Evolutionary conservation across 2,888 invertebrate species (phyloP), one percentile per base, ranked within the genome.

Genomic region (Ormyrus rosae): DNA sequence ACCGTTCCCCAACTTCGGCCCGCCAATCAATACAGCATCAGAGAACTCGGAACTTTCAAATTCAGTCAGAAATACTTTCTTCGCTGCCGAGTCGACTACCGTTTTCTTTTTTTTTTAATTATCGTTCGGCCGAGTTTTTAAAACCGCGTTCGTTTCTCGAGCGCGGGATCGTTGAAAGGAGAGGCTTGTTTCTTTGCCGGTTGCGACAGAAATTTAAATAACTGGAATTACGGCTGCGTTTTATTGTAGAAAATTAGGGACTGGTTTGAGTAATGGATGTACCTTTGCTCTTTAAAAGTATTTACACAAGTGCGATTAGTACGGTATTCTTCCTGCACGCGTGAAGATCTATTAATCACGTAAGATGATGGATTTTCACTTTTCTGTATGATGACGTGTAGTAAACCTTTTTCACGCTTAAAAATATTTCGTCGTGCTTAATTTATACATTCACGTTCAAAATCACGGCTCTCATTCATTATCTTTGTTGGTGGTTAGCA

Each of bases 11-110:
- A 86, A 83, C 83, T 81, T 81, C 63, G 70, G 68, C 80, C 34
- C 46, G 82, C 83, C 85, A 85, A 87, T 88, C 87, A 84, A 85
- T 85, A 84, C 83, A 83, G 82, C 82, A 80, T 81, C 81, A 46
- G 75, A 46, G 75, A 61, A 61, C 64, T 48, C 61, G 48, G 13
- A 72, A 76, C 67, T 71, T 72, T 80, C 51, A 65, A 77, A 78
- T 81, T 73, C 65, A 80, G n/a, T 63, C 46, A n/a, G 34, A 13
- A 8, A 13, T n/a, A 2, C 19, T 64, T 63, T 63, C 46, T 61
- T 60, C n/a, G 34, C 4, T 34, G 34, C 34, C 34, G 34, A 34
- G 34, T 4, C 34, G 34, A 34, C 34, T 34, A 34, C 34, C 34
- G 34, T 2, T 34, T 34, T 34, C 4, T 34, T 34, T 34, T 19